A percentile compares a stretch with the other conserved stretches of the same genome.
Evolutionary conservation across 2,888 invertebrate genomes (phyloP).

Genomic region (Pachymerium ferrugineum): DNA sequence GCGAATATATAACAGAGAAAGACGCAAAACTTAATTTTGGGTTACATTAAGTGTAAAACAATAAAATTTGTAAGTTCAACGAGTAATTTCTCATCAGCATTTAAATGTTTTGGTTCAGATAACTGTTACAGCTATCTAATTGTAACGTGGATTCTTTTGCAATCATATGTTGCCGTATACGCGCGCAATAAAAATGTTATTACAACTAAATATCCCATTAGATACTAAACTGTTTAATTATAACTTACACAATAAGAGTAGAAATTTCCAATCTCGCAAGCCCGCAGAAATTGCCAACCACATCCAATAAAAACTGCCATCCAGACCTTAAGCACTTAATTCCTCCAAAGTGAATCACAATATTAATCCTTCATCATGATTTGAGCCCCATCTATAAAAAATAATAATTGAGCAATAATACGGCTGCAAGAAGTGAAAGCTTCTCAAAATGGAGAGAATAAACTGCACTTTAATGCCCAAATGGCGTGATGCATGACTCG

Average conservation of each 20-base stretch:
- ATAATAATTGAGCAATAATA: slow-evolving; percentile 14
- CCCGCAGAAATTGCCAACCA: not conserved
- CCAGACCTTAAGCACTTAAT: not conserved
- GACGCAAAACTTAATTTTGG: too few relatives aligned
- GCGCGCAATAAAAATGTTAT: slow-evolving; percentile 20
- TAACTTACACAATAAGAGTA: not conserved
- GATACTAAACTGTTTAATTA: slow-evolving; percentile 2
- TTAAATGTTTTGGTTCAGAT: too few relatives aligned
- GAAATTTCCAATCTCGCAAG: not conserved
- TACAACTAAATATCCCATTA: slow-evolving; percentile 7
- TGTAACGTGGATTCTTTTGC: too few relatives aligned
- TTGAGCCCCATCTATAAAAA: not conserved
- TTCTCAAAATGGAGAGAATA: not conserved
- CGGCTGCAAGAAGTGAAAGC: not conserved
- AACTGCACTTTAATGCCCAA: not conserved
- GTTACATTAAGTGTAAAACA: too few relatives aligned
- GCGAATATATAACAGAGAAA: too few relatives aligned
- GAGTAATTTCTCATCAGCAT: too few relatives aligned
- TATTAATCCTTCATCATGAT: not conserved
- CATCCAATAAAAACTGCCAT: slow-evolving; percentile 14
- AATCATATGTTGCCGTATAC: not conserved
- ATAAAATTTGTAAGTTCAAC: too few relatives aligned
- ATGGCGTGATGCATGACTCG: not conserved
- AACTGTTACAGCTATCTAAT: too few relatives aligned
- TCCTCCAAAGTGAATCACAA: not conserved